Conservation (phyloP, 2,113 vertebrate species). For the Zapus hudsonius region DNA sequence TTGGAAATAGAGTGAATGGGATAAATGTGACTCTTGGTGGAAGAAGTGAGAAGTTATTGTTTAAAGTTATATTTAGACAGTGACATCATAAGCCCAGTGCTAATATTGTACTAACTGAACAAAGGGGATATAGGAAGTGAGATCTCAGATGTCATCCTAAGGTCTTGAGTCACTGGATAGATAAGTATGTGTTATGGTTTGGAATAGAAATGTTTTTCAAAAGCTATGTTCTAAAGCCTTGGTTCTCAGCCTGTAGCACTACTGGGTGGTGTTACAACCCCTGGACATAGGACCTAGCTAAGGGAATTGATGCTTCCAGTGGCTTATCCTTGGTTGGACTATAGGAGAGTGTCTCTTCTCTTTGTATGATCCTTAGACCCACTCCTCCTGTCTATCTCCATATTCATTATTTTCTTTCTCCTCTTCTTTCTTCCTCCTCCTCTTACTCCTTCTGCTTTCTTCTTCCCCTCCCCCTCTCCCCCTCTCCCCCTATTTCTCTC, state of each 20-base stretch:
- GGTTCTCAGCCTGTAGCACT: not conserved
- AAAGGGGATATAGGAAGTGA: not conserved
- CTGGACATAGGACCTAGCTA: not conserved
- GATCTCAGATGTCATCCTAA: not conserved
- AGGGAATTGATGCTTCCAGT: not conserved
- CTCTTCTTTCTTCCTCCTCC: too few species aligned
- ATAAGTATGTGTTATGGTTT: not conserved
- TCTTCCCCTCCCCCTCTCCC: too few species aligned
- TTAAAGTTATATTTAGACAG: not conserved
- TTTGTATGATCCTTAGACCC: too few species aligned
- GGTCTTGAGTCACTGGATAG: not conserved
- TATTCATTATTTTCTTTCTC: too few species aligned
- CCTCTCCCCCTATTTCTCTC: too few species aligned
- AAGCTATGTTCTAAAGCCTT: not conserved
- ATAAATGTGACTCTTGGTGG: not conserved
- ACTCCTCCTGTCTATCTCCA: too few species aligned
- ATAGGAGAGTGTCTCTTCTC: accelerated
- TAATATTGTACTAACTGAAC: not conserved
- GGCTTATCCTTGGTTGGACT: not conserved
- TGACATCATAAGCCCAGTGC: not conserved
- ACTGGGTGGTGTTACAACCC: not conserved
- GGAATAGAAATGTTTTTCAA: not conserved
- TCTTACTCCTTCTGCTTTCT: too few species aligned
- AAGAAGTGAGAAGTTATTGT: not conserved
- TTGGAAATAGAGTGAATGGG: not conserved